A percentile compares a stretch with the other conserved stretches of the same genome.
Evolutionary conservation across 2,888 invertebrate species (phyloP).

Genomic region (Cremastobaeus sp.): DNA sequence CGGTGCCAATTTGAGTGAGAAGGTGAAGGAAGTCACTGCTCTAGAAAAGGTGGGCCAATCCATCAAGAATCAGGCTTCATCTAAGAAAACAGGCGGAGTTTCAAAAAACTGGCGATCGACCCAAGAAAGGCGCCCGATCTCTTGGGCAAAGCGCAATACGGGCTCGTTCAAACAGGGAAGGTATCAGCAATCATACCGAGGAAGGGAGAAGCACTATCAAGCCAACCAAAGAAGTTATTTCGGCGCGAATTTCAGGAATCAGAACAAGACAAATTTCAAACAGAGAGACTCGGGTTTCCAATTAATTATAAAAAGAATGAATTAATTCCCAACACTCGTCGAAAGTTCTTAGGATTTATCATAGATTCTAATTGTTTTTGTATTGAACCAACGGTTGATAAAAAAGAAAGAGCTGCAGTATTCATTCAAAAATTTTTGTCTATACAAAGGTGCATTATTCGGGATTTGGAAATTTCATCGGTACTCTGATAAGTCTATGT

Average conservation of each 20-base stretch:
- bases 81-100: neutral
- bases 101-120: conserved; percentile 24
- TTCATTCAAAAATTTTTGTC: no score
- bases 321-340: neutral
- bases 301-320: conserved; percentile 21
- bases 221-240: neutral
- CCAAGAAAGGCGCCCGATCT: conserved; percentile 14
- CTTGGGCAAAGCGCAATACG: conserved; percentile 8
- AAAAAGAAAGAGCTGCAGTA: neutral
- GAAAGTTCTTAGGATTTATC: conserved; percentile 5
- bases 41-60: conserved; percentile 1
- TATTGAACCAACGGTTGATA: neutral
- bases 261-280: neutral
- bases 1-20: conserved; percentile 13
- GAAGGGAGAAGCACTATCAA: neutral
- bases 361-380: neutral
- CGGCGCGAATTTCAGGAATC: neutral
- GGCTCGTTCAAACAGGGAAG: conserved; percentile 3
- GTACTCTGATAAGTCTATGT: no score
- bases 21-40: conserved; percentile 10
- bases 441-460: no score
- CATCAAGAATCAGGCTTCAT: neutral
- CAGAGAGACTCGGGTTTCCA: conserved; percentile 26
- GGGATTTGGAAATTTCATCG: no score
- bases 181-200: conserved; percentile 1